These are phyloP conservation scores for Cynaeus angustus DNA, from an alignment of 2,888 invertebrate species.

Conservation along the genomic window DNA sequence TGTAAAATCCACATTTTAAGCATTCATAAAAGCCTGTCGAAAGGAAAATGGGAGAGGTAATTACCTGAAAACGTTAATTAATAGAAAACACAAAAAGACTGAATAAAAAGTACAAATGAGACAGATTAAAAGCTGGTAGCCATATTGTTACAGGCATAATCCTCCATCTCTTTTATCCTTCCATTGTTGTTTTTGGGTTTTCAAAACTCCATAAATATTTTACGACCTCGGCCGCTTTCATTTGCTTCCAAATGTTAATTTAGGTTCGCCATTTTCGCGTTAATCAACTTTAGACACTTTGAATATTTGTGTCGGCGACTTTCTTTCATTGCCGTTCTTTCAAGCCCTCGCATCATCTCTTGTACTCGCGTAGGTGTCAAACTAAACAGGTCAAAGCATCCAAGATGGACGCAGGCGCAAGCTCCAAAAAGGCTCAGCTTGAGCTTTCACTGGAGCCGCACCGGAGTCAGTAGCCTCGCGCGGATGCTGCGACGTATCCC, in stretches of 20 bases:
- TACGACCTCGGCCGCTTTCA: neutral
- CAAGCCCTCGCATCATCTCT: conserved; percentile 28
- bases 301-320: neutral
- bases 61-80: conserved; percentile 6
- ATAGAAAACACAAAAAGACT: conserved; percentile 4
- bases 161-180: neutral
- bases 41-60: neutral
- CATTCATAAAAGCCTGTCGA: neutral
- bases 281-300: neutral
- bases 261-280: too few species aligned
- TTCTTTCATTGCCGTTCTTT: conserved; percentile 1
- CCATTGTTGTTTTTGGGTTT: conserved; percentile 7
- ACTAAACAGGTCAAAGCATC: conserved; percentile 65
- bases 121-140: conserved; percentile 8
- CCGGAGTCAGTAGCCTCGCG: conserved; percentile 67
- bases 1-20: neutral
- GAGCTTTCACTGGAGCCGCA: conserved; percentile 64
- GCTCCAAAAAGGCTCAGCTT: conserved; percentile 60
- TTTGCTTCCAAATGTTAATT: too few species aligned
- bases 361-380: conserved; percentile 65
- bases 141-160: conserved; percentile 5
- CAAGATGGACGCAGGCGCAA: conserved; percentile 63
- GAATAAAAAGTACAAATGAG: conserved; percentile 1
- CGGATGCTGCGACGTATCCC: conserved; percentile 58
- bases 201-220: conserved; percentile 7